Conservation (phyloP, 2,797 vertebrate species). For the Cercopithecus diana region DNA sequence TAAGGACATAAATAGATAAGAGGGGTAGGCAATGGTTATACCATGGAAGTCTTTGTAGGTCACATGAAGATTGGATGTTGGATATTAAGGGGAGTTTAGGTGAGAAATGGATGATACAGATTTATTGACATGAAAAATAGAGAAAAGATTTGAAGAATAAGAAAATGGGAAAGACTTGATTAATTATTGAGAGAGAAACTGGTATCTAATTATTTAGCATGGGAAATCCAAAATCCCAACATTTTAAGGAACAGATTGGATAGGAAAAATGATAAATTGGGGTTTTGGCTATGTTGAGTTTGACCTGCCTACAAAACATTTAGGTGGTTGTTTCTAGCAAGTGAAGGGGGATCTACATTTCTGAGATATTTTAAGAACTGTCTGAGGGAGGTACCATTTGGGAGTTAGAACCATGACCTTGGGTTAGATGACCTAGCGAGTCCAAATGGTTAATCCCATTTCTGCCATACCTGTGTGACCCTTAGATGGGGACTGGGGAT, state of each 20-base stretch:
- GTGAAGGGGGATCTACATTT: background rate
- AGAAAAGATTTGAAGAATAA: slow-evolving; percentile 29
- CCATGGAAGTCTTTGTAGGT: background rate
- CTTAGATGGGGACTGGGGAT: background rate
- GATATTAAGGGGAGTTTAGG: background rate
- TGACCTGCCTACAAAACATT: background rate
- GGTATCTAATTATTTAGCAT: background rate
- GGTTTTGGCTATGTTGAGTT: background rate
- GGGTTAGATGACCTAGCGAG: background rate
- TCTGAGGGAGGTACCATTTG: background rate
- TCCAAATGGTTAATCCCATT: background rate
- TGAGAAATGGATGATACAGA: background rate
- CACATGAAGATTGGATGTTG: background rate
- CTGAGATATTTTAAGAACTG: background rate
- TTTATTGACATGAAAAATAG: background rate
- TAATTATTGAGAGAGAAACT: background rate
- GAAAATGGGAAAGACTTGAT: background rate
- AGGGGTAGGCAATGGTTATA: background rate
- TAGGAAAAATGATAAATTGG: background rate
- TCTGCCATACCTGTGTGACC: background rate
- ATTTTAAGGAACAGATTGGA: slow-evolving; percentile 39
- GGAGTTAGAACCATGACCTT: background rate
- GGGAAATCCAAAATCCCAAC: background rate
- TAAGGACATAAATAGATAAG: background rate
- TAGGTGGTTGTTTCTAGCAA: background rate